Conservation (phyloP, 2,113 vertebrate species). For the Atractosteus spatula region DNA sequence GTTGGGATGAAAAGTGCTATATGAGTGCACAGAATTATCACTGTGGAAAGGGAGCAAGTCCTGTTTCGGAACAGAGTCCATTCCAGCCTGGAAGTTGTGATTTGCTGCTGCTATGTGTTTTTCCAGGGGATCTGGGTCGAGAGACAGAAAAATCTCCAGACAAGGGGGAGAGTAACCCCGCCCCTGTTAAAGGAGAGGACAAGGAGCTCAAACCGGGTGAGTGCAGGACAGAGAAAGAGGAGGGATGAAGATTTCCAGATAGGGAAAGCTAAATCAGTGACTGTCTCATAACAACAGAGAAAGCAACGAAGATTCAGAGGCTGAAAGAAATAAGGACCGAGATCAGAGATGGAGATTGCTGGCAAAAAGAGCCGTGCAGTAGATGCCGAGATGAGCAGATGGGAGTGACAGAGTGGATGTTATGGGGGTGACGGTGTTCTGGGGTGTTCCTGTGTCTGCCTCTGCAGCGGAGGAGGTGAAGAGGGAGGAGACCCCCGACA, state of each 20-base stretch:
- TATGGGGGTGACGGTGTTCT: neutral
- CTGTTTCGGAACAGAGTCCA: too few species aligned
- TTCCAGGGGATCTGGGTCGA: constrained; percentile 62
- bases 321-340: neutral
- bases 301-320: neutral
- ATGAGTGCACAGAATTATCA: too few species aligned
- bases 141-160: constrained; percentile 71
- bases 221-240: neutral
- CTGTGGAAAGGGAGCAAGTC: too few species aligned
- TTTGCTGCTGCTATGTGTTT: constrained; percentile 10
- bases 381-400: too few species aligned
- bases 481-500: constrained; percentile 71
- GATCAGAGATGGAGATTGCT: neutral
- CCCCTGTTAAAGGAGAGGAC: constrained; percentile 63
- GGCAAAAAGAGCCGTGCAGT: neutral
- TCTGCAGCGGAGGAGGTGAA: constrained; percentile 69
- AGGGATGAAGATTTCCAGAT: neutral
- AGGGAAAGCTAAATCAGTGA: neutral
- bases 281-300: neutral
- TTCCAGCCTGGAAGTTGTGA: too few species aligned
- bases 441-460: constrained; percentile 1
- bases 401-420: neutral
- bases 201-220: constrained; percentile 79
- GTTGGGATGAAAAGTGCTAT: too few species aligned
- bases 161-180: constrained; percentile 62